Percentiles rank a stretch among this genome's conserved stretches.
Evolutionary conservation across 2,888 invertebrate species (phyloP).

Genomic region (Ommatoiulus sabulosus): DNA sequence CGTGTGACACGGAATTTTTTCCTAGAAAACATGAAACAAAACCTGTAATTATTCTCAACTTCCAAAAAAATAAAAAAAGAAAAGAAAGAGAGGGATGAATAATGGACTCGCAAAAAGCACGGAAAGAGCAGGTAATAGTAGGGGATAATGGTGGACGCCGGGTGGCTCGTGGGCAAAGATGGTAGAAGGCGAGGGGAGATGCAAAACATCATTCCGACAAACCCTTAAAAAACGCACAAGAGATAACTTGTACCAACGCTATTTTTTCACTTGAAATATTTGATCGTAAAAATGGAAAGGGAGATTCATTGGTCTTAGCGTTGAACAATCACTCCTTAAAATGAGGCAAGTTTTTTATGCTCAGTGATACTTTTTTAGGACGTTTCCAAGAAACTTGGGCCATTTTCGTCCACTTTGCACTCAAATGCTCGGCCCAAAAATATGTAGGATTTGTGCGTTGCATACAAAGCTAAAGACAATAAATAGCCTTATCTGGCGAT

Average conservation of each 20-base stretch:
- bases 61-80: background rate
- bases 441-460: slow-evolving; percentile 40
- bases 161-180: slow-evolving; percentile 7
- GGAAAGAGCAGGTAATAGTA: slow-evolving; percentile 26
- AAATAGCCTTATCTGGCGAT: background rate
- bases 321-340: slow-evolving; percentile 38
- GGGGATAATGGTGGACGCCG: slow-evolving; percentile 30
- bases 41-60: slow-evolving; percentile 46
- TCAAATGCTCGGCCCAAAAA: slow-evolving; percentile 25
- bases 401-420: slow-evolving; percentile 43
- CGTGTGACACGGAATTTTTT: slow-evolving; percentile 54
- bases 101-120: slow-evolving; percentile 4
- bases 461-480: slow-evolving; percentile 30
- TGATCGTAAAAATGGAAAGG: slow-evolving; percentile 43
- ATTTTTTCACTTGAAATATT: slow-evolving; percentile 43
- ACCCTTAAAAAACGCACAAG: slow-evolving; percentile 20
- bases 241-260: slow-evolving; percentile 31
- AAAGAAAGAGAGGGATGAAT: slow-evolving; percentile 35
- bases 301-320: slow-evolving; percentile 27
- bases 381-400: slow-evolving; percentile 40
- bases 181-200: background rate
- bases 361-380: slow-evolving; percentile 33
- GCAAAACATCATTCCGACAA: slow-evolving; percentile 40
- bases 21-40: slow-evolving; percentile 45
- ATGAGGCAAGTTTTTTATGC: slow-evolving; percentile 43